Conservation (phyloP, 2,797 vertebrate species). For the Astyanax mexicanus region DNA sequence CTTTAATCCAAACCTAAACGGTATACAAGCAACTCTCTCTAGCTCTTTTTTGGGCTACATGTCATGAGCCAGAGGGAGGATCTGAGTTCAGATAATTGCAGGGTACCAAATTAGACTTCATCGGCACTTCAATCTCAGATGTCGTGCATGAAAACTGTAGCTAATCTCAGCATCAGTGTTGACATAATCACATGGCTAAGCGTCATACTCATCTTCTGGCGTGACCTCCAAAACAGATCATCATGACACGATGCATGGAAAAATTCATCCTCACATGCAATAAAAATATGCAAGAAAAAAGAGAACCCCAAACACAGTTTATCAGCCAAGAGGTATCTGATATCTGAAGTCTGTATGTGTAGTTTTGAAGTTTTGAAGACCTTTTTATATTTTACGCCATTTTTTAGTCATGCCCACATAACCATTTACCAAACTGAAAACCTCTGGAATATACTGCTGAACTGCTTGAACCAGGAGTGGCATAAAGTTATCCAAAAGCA, state of each 20-base stretch:
- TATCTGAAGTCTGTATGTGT: no score
- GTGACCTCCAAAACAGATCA: neutral
- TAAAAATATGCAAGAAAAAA: slow-evolving; percentile 1
- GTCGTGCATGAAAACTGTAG: slow-evolving; percentile 3
- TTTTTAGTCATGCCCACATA: no score
- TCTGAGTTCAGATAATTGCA: slow-evolving; percentile 35
- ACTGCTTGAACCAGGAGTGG: no score
- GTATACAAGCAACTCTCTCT: neutral
- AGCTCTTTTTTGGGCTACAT: neutral
- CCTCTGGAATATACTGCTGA: no score
- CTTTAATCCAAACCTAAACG: no score
- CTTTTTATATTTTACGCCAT: no score
- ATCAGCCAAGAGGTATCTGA: no score
- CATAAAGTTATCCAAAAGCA: no score
- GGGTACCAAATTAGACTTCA: slow-evolving; percentile 18
- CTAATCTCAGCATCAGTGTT: neutral
- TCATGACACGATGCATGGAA: neutral
- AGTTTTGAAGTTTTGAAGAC: no score
- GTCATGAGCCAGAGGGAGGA: neutral
- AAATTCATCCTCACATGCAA: neutral
- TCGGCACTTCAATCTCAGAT: neutral
- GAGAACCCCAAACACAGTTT: no score
- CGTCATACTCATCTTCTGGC: neutral
- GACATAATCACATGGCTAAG: neutral
- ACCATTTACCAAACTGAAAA: no score